Evolutionary conservation across 2,797 vertebrate species (phyloP).

Genomic region (Poeciliopsis presidionis): DNA sequence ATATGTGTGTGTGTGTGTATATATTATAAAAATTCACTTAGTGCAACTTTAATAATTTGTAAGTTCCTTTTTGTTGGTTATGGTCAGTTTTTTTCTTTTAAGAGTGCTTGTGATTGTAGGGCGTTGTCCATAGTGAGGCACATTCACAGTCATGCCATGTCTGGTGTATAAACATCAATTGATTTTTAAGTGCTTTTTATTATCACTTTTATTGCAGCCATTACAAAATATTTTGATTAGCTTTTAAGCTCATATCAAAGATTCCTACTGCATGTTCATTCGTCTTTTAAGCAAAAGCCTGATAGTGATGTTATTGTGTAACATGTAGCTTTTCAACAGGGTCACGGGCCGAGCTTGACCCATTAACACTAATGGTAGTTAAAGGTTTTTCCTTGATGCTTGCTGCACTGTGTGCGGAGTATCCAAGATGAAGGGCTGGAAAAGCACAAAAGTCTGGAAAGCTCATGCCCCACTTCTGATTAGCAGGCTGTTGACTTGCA

Average conservation of each 20-base stretch:
- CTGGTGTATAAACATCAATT: background rate
- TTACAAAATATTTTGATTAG: background rate
- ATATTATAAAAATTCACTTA: no score
- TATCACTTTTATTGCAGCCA: background rate
- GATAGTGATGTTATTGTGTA: slow-evolving; percentile 17
- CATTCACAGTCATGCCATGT: background rate
- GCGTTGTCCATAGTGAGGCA: background rate
- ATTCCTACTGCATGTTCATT: background rate
- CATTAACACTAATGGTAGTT: slow-evolving; percentile 50
- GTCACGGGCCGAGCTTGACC: slow-evolving; percentile 38
- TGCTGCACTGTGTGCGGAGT: slow-evolving; percentile 44
- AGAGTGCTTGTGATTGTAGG: background rate
- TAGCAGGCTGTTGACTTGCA: slow-evolving; percentile 82
- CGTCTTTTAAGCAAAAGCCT: background rate
- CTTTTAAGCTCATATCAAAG: background rate
- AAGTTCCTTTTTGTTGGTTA: background rate
- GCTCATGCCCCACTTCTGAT: slow-evolving; percentile 78
- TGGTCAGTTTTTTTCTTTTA: background rate
- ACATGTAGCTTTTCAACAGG: slow-evolving; percentile 33
- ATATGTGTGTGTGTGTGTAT: no score
- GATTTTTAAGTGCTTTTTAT: background rate
- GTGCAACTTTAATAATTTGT: background rate
- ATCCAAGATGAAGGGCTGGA: slow-evolving; percentile 45
- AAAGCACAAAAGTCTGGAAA: slow-evolving; percentile 54
- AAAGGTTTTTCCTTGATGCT: slow-evolving; percentile 37